Conservation (phyloP, 2,113 vertebrate genomes). For the Malaclemys terrapin region DNA sequence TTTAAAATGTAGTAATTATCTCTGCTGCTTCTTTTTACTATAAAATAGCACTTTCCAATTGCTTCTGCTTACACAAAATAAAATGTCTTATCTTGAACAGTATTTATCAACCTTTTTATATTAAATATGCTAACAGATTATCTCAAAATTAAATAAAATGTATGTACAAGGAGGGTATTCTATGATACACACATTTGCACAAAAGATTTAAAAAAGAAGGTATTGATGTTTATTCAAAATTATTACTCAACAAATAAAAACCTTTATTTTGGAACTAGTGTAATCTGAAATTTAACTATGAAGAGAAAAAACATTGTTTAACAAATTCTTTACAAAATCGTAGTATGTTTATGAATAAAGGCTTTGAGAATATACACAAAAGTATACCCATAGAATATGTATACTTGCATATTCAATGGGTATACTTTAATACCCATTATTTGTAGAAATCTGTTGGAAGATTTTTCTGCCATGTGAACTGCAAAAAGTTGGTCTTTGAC, state of each 20-base stretch:
- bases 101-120: neutral
- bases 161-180: neutral
- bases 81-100: fast-evolving
- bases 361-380: neutral
- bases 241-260: neutral
- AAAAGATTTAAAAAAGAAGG: neutral
- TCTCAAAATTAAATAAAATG: neutral
- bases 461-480: neutral
- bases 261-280: neutral
- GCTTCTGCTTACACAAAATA: neutral
- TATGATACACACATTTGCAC: neutral
- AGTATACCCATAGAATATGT: neutral
- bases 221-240: neutral
- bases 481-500: neutral
- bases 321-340: neutral
- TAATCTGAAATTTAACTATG: neutral
- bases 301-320: neutral
- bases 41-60: neutral
- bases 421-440: neutral
- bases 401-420: neutral
- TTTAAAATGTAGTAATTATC: fast-evolving
- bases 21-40: fast-evolving
- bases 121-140: fast-evolving
- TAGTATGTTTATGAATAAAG: neutral
- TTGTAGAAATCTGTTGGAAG: conserved; percentile 1